phyloP scores from a whole-genome alignment of 2,113 vertebrate species.

The Microcebus griseorufus region DNA sequence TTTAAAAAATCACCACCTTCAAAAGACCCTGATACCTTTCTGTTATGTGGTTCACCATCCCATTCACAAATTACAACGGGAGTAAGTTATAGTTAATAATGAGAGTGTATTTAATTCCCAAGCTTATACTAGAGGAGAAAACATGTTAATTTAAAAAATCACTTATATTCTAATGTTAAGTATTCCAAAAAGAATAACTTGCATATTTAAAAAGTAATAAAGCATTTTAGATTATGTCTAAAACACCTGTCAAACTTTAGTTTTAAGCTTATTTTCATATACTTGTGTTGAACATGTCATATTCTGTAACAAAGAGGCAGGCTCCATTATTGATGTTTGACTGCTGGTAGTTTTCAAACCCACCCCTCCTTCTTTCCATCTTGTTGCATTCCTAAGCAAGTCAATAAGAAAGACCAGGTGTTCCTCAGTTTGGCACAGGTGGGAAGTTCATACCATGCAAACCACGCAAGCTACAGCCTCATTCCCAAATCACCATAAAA shows the following conservation, averaged over 20 bases:
- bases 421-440: fast-evolving
- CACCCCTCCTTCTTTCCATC: background rate
- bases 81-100: background rate
- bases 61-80: background rate
- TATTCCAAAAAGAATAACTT: background rate
- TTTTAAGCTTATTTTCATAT: background rate
- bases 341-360: no score
- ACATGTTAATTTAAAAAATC: background rate
- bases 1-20: background rate
- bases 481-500: background rate
- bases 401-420: background rate
- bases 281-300: background rate
- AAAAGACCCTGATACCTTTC: background rate
- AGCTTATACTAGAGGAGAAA: background rate
- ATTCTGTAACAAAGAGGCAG: background rate
- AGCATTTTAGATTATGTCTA: background rate
- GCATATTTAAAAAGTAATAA: background rate
- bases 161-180: background rate
- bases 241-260: background rate
- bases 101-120: background rate
- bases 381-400: fast-evolving
- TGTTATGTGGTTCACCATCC: background rate
- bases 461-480: fast-evolving
- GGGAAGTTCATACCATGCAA: background rate
- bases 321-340: background rate